phyloP scores from a whole-genome alignment of 2,797 vertebrate genomes.

The Podarcis lilfordi region DNA sequence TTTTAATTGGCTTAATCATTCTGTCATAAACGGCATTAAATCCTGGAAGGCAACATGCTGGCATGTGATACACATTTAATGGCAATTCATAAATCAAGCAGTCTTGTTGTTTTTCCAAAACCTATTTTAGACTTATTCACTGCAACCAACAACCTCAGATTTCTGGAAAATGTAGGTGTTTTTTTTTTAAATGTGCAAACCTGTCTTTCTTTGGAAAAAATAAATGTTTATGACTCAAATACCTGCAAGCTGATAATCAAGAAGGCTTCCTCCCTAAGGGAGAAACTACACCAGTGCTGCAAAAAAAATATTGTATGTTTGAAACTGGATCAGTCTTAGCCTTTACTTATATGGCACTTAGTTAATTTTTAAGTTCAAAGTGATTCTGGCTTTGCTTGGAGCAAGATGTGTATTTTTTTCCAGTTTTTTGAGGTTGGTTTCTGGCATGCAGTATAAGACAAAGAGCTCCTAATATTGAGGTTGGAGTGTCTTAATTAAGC shows the following conservation, averaged over 20 bases:
- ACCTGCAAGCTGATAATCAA: conserved; percentile 62
- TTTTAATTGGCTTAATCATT: conserved; percentile 56
- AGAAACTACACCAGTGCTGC: conserved; percentile 60
- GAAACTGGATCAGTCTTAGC: conserved; percentile 55
- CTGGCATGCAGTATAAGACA: conserved; percentile 66
- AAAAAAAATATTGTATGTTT: conserved; percentile 29
- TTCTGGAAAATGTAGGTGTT: conserved; percentile 79
- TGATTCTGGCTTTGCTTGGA: conserved; percentile 61
- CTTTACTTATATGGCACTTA: conserved; percentile 49
- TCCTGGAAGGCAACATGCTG: conserved; percentile 90
- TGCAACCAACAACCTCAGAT: conserved; percentile 81
- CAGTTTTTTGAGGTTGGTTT: conserved; percentile 81
- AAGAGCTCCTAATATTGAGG: conserved; percentile 65
- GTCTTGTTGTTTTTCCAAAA: conserved; percentile 63
- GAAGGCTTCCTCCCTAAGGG: conserved; percentile 56
- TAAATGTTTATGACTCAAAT: conserved; percentile 48
- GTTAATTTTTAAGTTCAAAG: conserved; percentile 41
- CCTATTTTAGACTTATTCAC: conserved; percentile 64
- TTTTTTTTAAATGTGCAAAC: conserved; percentile 40
- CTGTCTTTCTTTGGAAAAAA: conserved; percentile 51
- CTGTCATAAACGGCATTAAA: conserved; percentile 80
- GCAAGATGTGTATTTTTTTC: conserved; percentile 69
- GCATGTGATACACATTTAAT: conserved; percentile 79
- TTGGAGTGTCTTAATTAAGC: conserved; percentile 63
- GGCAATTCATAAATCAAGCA: conserved; percentile 60